phyloP scores from a whole-genome alignment of 1,140 invertebrate species.

The Monochamus saltuarius region DNA sequence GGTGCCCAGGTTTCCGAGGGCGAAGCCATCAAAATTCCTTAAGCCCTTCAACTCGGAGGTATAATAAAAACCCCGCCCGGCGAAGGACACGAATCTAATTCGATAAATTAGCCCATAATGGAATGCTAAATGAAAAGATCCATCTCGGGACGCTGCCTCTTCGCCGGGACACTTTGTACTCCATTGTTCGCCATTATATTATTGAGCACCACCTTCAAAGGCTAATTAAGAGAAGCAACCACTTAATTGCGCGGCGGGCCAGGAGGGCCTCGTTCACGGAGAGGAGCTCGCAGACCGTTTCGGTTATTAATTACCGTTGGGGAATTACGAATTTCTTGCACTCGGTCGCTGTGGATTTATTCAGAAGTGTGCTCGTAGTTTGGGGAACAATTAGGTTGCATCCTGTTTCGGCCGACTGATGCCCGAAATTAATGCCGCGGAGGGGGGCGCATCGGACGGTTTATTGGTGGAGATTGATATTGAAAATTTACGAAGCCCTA shows the following conservation, averaged over 20 bases:
- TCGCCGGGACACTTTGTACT: background rate
- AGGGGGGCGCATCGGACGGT: no score
- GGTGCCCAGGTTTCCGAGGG: no score
- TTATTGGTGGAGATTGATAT: no score
- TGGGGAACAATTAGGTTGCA: background rate
- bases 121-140: no score
- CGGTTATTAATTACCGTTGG: conserved; percentile 22
- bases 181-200: conserved; percentile 18
- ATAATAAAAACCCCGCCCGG: no score
- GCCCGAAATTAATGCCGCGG: background rate
- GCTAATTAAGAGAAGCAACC: conserved; percentile 18
- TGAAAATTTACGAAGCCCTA: no score
- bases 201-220: conserved; percentile 16
- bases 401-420: background rate
- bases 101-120: no score
- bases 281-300: conserved; percentile 22
- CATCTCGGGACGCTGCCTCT: no score
- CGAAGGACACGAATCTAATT: no score
- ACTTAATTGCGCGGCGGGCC: conserved; percentile 5
- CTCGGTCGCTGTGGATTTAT: conserved; percentile 5
- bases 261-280: conserved; percentile 13
- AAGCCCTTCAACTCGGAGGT: no score
- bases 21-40: no score
- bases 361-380: background rate
- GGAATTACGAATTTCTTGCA: conserved; percentile 16